Percentiles rank a stretch among this genome's conserved stretches.
phyloP scores from a whole-genome alignment of 2,888 invertebrate species.

The Cenopis cana region DNA sequence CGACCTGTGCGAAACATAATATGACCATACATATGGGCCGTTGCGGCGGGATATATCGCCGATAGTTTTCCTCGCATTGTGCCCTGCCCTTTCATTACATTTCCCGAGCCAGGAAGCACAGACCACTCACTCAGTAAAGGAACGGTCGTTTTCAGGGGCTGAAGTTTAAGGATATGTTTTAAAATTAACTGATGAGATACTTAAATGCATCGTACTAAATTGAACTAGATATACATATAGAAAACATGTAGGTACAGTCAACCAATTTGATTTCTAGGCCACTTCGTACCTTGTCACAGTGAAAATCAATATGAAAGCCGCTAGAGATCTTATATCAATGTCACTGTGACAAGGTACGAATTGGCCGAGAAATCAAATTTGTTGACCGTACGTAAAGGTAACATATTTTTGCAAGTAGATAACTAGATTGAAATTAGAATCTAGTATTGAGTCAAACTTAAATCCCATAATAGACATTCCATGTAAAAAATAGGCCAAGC shows the following conservation, averaged over 20 bases:
- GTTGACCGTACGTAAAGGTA: no score
- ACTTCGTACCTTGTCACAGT: no score
- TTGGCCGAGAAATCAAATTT: no score
- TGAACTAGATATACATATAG: neutral
- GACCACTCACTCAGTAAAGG: neutral
- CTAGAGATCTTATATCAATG: no score
- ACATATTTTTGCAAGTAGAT: no score
- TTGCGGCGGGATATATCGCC: conserved; percentile 27
- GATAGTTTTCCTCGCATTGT: conserved; percentile 35
- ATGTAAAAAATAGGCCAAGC: no score
- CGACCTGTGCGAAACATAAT: neutral
- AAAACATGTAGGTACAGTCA: neutral
- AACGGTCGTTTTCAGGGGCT: neutral
- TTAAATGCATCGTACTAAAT: neutral
- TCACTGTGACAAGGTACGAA: no score
- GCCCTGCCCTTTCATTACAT: conserved; percentile 36
- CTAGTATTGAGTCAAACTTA: no score
- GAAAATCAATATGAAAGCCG: no score
- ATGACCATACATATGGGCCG: neutral
- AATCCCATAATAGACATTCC: no score
- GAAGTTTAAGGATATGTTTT: neutral
- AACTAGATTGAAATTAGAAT: no score
- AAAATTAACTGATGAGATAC: neutral
- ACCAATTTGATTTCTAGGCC: no score
- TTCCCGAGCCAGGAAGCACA: conserved; percentile 5